Evolutionary conservation across 2,888 invertebrate species (phyloP), one percentile per base, ranked within the genome.

Genomic region (Drosophila tripunctata): DNA sequence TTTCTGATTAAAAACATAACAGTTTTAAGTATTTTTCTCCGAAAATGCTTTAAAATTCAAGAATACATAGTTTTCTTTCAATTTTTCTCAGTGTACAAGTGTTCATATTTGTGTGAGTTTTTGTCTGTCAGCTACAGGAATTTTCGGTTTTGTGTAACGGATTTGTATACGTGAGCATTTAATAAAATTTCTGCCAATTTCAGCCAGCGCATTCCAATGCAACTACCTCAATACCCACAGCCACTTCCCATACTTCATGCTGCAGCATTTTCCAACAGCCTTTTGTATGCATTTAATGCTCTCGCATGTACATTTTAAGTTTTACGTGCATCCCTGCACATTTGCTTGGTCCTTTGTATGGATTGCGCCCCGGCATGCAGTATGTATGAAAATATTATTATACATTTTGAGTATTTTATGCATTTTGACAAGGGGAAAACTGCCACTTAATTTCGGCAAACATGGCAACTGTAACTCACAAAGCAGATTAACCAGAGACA

Each of bases 161-260:
- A 87, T 87, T 82, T 86, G 81, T 87, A 82, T 86, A 86, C 87
- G 81, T 88, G 88, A 88, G 88, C 83, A 86, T 88, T 82, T 82
- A 82, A 82, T 88, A 88, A 72, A 86, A 88, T 82, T 75, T 82
- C 79, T 81, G 81, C 86, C 81, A 81, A 87, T 81, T 81, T 82
- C 79, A 55, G 66, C 47, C 56, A 70, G 38, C 66, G 21, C 22
- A 52, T n/a, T 36, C 24, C 45, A 41, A 50, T 54, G 52, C 69
- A 35, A 17, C 31, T 19, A 7, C 52, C 38, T 30, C 33, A 5
- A 24, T 24, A 36, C 8, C 50, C 30, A 31, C 21, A 22, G 12
- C 30, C 10, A 33, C 22, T 27, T 27, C 10, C 27, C 27, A 27
- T 10, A 27, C 10, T 27, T 48, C 6, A n/a, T 35, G 14, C 51